Conservation (phyloP, 2,888 invertebrate genomes). For the Dynastes grantii region DNA sequence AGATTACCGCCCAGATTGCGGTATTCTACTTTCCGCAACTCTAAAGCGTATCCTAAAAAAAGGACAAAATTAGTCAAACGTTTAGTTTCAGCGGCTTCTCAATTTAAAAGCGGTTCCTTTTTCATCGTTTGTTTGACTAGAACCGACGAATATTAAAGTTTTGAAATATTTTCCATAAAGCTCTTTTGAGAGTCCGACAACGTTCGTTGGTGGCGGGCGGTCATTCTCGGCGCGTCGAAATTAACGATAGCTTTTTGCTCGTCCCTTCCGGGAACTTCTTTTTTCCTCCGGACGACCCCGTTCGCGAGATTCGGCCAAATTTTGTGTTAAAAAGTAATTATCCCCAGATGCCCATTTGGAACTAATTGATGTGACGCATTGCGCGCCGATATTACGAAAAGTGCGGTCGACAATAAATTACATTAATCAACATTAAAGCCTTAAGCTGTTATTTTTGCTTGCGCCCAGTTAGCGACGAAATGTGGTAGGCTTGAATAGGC, state of each 20-base stretch:
- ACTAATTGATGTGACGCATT: conserved; percentile 31
- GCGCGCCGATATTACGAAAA: conserved; percentile 31
- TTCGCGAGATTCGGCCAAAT: conserved; percentile 8
- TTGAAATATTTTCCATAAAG: conserved; percentile 42
- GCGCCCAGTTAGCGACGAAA: background rate
- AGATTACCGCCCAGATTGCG: background rate
- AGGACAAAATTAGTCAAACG: background rate
- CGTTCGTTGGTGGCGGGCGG: background rate
- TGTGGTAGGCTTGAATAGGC: background rate
- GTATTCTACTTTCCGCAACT: background rate
- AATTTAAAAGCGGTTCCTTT: conserved; percentile 31
- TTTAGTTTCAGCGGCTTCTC: conserved; percentile 29
- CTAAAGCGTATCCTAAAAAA: background rate
- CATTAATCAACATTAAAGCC: conserved; percentile 25
- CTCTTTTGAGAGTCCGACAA: conserved; percentile 19
- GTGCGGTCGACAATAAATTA: conserved; percentile 20
- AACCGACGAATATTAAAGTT: conserved; percentile 26
- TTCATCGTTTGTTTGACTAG: background rate
- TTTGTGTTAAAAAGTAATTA: conserved; percentile 42
- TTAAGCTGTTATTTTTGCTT: conserved; percentile 8
- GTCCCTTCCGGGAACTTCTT: conserved; percentile 23
- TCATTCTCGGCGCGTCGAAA: conserved; percentile 19
- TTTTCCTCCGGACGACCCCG: conserved; percentile 8
- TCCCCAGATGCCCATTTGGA: conserved; percentile 18
- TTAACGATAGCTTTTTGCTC: conserved; percentile 41